Conservation (phyloP, 2,797 vertebrate genomes). For the Thunnus albacares region DNA sequence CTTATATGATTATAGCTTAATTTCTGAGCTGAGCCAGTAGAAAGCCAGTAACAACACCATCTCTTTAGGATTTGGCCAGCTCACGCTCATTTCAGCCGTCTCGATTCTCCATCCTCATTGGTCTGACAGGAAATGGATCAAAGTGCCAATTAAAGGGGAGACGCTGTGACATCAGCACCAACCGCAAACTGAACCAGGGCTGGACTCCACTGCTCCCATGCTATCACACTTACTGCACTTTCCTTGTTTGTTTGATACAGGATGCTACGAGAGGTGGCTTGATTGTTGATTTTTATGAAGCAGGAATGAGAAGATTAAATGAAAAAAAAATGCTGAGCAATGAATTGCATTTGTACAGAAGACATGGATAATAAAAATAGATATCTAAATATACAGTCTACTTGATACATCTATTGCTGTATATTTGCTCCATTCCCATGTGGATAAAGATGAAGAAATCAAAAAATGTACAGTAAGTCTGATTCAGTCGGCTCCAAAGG, state of each 20-base stretch:
- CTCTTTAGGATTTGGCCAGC: slow-evolving; percentile 65
- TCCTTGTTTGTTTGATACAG: slow-evolving; percentile 50
- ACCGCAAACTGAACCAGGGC: slow-evolving; percentile 49
- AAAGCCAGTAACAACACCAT: slow-evolving; percentile 50
- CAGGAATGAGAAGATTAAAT: slow-evolving; percentile 69
- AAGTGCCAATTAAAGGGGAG: slow-evolving; percentile 67
- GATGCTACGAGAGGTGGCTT: slow-evolving; percentile 37
- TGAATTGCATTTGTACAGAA: slow-evolving; percentile 71
- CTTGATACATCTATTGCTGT: slow-evolving; percentile 67
- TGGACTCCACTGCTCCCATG: slow-evolving; percentile 40
- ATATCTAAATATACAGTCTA: slow-evolving; percentile 83
- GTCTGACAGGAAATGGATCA: slow-evolving; percentile 64
- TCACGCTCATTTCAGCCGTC: slow-evolving; percentile 63
- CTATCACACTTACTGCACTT: slow-evolving; percentile 43
- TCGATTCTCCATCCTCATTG: slow-evolving; percentile 45
- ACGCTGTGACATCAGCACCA: slow-evolving; percentile 51
- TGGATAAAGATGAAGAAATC: slow-evolving; percentile 71
- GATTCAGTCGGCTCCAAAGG: slow-evolving; percentile 60
- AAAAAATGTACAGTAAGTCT: slow-evolving; percentile 73
- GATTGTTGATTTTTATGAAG: slow-evolving; percentile 59
- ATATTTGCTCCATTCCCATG: slow-evolving; percentile 67
- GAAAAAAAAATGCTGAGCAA: slow-evolving; percentile 54
- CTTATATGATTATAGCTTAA: slow-evolving; percentile 78
- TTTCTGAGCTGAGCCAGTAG: slow-evolving; percentile 66
- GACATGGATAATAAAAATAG: slow-evolving; percentile 79